phyloP scores from a whole-genome alignment of 2,797 vertebrate genomes.

The Eulemur albifrons region DNA sequence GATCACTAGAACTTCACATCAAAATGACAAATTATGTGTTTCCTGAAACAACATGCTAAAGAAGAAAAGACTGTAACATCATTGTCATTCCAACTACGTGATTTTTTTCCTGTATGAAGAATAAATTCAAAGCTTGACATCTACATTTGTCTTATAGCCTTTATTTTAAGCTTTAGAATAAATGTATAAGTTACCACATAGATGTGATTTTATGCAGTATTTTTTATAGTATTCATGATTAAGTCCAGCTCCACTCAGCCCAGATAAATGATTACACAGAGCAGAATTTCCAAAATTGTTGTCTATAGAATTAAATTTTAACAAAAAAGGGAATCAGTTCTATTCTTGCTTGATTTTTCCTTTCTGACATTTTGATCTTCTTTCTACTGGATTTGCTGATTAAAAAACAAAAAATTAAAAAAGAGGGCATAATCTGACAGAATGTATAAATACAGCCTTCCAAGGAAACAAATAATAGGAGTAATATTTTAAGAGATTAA shows the following conservation, averaged over 20 bases:
- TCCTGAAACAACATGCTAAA: not conserved
- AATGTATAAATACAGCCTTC: not conserved
- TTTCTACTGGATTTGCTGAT: not conserved
- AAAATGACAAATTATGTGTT: not conserved
- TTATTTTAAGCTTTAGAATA: conserved; percentile 46
- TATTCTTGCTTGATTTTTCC: not conserved
- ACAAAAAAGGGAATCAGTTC: not conserved
- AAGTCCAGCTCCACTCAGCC: not conserved
- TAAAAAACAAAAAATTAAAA: not conserved
- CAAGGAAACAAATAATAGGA: not conserved
- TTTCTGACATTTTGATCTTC: not conserved
- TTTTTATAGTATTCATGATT: not conserved
- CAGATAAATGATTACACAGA: not conserved
- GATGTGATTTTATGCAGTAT: not conserved
- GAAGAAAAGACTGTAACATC: not conserved
- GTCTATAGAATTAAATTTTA: not conserved
- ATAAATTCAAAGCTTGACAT: conserved; percentile 10
- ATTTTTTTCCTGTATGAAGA: not conserved
- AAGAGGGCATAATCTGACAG: not conserved
- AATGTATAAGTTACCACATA: conserved; percentile 9
- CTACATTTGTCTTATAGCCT: not conserved
- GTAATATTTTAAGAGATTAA: not conserved
- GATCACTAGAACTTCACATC: not conserved
- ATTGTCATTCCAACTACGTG: not conserved
- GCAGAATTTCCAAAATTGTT: conserved; percentile 15